Conservation (phyloP, 2,113 vertebrate genomes). For the Odobenus rosmarus region DNA sequence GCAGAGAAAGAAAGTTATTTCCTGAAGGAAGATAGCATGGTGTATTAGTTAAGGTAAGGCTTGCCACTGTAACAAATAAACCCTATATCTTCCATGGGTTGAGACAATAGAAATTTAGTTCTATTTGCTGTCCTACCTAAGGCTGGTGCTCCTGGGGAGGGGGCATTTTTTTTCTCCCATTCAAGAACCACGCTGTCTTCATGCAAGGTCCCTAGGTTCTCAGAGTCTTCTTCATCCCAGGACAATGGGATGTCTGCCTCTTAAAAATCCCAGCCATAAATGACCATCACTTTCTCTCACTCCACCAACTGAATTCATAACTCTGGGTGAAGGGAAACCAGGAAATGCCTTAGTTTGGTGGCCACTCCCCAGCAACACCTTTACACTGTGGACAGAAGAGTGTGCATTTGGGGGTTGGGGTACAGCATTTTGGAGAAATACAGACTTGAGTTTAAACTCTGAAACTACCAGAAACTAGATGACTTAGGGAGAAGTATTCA, state of each 20-base stretch:
- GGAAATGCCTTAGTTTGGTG: not conserved
- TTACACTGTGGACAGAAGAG: not conserved
- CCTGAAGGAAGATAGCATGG: not conserved
- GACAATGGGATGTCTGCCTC: too few species aligned
- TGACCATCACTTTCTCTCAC: not conserved
- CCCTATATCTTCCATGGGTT: not conserved
- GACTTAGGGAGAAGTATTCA: not conserved
- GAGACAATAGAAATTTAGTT: not conserved
- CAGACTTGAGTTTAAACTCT: not conserved
- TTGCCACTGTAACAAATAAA: not conserved
- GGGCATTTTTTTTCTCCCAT: not conserved
- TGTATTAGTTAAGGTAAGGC: not conserved
- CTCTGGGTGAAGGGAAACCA: not conserved
- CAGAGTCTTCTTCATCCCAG: not conserved
- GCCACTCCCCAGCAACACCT: not conserved
- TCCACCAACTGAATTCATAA: not conserved
- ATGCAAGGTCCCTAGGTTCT: not conserved
- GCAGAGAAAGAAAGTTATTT: slow-evolving; percentile 1
- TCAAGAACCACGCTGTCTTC: not conserved
- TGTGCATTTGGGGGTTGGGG: accelerated
- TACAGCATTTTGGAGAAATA: not conserved
- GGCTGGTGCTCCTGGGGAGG: not conserved
- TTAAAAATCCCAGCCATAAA: not conserved
- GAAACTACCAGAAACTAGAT: not conserved
- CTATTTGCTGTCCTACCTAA: not conserved